A percentile compares a stretch with the other conserved stretches of the same genome.
Conservation (phyloP, 2,888 invertebrate genomes). For the Sussaba pulchella region DNA sequence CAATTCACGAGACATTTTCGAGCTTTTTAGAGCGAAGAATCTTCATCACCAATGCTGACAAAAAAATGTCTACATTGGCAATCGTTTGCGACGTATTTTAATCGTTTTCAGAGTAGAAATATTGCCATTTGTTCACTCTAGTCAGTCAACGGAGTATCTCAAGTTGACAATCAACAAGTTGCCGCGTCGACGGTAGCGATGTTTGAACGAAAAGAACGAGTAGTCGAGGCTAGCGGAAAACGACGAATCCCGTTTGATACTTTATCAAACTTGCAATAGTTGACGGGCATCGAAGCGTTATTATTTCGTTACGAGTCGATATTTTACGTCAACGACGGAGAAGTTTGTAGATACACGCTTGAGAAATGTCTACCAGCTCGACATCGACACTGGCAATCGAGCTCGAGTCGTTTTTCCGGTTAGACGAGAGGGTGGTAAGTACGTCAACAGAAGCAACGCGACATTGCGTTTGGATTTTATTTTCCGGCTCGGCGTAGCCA, state of each 20-base stretch:
- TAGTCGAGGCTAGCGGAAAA: constrained; percentile 40
- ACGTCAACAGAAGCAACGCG: not conserved
- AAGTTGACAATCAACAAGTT: constrained; percentile 66
- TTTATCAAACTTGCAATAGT: constrained; percentile 56
- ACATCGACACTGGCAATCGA: constrained; percentile 26
- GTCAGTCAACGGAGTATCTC: constrained; percentile 33
- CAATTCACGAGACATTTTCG: constrained; percentile 28
- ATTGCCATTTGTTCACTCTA: no score
- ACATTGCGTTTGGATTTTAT: constrained; percentile 66
- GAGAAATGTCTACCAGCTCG: constrained; percentile 16
- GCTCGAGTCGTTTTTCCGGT: constrained; percentile 49
- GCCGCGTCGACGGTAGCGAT: constrained; percentile 16
- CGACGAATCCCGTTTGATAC: constrained; percentile 54
- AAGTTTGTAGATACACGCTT: constrained; percentile 9
- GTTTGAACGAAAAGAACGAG: constrained; percentile 3
- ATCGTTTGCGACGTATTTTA: constrained; percentile 9
- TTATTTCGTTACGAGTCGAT: constrained; percentile 67
- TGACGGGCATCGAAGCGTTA: constrained; percentile 40
- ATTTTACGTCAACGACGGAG: constrained; percentile 51
- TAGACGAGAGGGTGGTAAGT: constrained; percentile 35
- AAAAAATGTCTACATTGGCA: no score
- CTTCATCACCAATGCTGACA: constrained; percentile 9
- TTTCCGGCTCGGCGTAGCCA: constrained; percentile 57
- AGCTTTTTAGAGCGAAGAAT: constrained; percentile 1
- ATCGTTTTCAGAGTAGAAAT: constrained; percentile 27